Base-by-base conservation (phyloP, 2,797 vertebrate species). In the Lithobates pipiens region DNA sequence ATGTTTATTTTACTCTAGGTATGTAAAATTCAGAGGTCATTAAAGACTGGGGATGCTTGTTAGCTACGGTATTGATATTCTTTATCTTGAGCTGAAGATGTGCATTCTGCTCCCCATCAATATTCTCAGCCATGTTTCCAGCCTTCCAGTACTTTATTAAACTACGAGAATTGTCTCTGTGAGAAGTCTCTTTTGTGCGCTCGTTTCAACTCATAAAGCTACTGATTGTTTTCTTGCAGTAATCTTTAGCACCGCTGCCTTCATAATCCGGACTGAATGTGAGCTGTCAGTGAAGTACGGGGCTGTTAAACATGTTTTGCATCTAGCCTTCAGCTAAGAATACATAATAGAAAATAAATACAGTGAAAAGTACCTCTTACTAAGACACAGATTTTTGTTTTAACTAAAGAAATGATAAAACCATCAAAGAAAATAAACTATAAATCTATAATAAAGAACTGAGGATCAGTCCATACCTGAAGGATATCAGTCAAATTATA, bases 191-290 rank as follows among this genome's bases (percentile, higher is more conserved):
- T 69, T 85, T 80, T 80, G 84, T 85, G 70, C 36, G 16, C 65
- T 74, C 42, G 44, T 76, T 76, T 85, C 70, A 80, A 76, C 77
- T 80, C 77, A 54, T 85, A 76, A 76, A 80, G 61, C 71, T 80
- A 76, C 84, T 75, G 84, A 85, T 80, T 85, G 84, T 78, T 85
- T 85, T 82, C 44, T 76, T 80, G 61, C 79, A 54, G 84, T 70
- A 75, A 80, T 75, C 76, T 80, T 80, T 80, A 81, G 44, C 77
- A 68, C 71, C 29, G 50, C 63, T 76, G 71, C 61, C 61, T 85
- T 80, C 63, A 76, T 76, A 80, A 80, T 84, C 76, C 69, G 36
- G 68, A 78, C 72, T 46, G 54, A 73, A 84, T 76, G 73, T 77
- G 65, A 68, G 69, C 76, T 84, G 76, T 77, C 76, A 84, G 21